Conservation (phyloP, 2,797 vertebrate species). For the Paratrypauchen microcephalus region DNA sequence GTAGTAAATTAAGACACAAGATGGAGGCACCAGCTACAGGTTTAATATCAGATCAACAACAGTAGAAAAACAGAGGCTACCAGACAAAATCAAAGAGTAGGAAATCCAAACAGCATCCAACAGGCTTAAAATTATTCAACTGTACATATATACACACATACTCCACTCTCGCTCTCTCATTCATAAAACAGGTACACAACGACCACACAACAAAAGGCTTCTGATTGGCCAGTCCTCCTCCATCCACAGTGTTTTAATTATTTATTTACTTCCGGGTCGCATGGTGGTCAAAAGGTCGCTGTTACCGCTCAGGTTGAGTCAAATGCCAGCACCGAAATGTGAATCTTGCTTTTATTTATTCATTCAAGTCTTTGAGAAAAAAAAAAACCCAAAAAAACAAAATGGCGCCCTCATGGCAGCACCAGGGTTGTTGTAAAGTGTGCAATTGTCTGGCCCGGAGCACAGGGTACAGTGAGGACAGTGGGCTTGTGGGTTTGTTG, state of each 20-base stretch:
- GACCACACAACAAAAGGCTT: slow-evolving; percentile 54
- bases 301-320: slow-evolving; percentile 6
- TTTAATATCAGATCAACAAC: slow-evolving; percentile 81
- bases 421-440: background rate
- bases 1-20: slow-evolving; percentile 53
- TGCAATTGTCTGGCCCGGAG: background rate
- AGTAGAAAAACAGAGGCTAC: slow-evolving; percentile 79
- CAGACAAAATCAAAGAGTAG: slow-evolving; percentile 71
- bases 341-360: background rate
- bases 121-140: slow-evolving; percentile 84
- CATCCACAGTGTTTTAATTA: slow-evolving; percentile 36
- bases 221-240: slow-evolving; percentile 56
- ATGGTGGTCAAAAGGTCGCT: slow-evolving; percentile 37
- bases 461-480: background rate
- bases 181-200: slow-evolving; percentile 52
- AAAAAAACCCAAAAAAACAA: no score
- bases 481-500: background rate
- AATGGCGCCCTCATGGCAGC: slow-evolving; percentile 9
- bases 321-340: background rate
- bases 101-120: slow-evolving; percentile 78
- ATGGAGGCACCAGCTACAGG: slow-evolving; percentile 74
- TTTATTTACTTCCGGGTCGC: slow-evolving; percentile 25
- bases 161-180: slow-evolving; percentile 73
- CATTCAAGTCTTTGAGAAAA: background rate
- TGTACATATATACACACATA: slow-evolving; percentile 84